Conservation (phyloP, 2,113 vertebrate genomes). For the Leptobrachium ailaonicum region DNA sequence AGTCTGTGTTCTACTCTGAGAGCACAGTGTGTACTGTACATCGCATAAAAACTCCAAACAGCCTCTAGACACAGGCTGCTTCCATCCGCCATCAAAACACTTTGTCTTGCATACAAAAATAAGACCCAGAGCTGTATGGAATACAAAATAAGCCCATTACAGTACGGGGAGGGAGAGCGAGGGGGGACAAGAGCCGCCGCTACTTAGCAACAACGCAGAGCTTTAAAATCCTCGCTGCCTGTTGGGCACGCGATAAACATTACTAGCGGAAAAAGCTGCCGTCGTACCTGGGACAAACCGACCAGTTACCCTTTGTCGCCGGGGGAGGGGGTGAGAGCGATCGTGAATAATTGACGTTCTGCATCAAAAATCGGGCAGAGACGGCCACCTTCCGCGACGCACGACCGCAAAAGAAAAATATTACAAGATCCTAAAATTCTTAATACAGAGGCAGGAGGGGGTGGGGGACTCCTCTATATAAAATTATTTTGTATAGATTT, state of each 20-base stretch:
- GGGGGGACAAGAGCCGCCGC: slow-evolving; percentile 67
- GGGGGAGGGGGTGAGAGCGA: background rate
- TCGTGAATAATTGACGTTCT: background rate
- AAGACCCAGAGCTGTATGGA: slow-evolving; percentile 88
- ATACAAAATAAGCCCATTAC: slow-evolving; percentile 99
- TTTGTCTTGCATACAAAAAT: slow-evolving; percentile 99
- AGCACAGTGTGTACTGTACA: slow-evolving; percentile 96
- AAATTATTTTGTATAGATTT: no score
- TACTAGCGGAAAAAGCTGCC: slow-evolving; percentile 61
- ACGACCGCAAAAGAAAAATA: no score
- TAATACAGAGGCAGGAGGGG: no score
- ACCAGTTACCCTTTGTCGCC: slow-evolving; percentile 18
- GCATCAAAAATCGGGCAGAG: background rate
- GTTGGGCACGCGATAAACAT: slow-evolving; percentile 85
- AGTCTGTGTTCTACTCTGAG: slow-evolving; percentile 88
- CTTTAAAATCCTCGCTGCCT: slow-evolving; percentile 83
- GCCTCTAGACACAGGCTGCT: slow-evolving; percentile 92
- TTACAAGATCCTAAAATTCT: no score
- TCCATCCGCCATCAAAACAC: slow-evolving; percentile 99
- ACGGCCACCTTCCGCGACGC: no score
- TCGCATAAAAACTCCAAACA: slow-evolving; percentile 94
- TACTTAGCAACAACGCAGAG: slow-evolving; percentile 97
- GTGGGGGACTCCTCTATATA: no score
- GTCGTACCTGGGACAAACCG: slow-evolving; percentile 35
- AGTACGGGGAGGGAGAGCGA: slow-evolving; percentile 72